These are phyloP conservation scores for Micromussa lordhowensis DNA, from an alignment of 92 coral and sea anemone species.

Conservation along the genomic window DNA sequence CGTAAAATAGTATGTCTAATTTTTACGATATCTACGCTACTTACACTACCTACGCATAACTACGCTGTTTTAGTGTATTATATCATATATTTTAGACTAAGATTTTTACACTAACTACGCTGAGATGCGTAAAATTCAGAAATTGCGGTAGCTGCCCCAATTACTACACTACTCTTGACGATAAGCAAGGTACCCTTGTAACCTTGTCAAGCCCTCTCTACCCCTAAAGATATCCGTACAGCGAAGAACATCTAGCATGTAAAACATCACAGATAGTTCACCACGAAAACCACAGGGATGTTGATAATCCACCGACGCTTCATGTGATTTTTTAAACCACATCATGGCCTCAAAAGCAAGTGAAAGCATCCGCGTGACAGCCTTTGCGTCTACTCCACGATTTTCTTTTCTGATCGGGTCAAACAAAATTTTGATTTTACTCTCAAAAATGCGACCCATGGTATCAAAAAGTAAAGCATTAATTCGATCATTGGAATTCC, in stretches of 20 bases:
- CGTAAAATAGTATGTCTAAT: too few species aligned
- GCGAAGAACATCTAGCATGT: slow-evolving; percentile 49
- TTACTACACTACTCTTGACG: too few species aligned
- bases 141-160: too few species aligned
- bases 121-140: too few species aligned
- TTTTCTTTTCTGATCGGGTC: slow-evolving; percentile 4
- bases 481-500: not conserved
- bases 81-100: too few species aligned
- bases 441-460: slow-evolving; percentile 53
- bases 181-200: slow-evolving; percentile 41
- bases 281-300: slow-evolving; percentile 35
- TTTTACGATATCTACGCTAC: too few species aligned
- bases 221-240: slow-evolving; percentile 39
- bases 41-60: too few species aligned
- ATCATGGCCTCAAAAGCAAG: slow-evolving; percentile 11
- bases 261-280: slow-evolving; percentile 54
- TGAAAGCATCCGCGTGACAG: not conserved
- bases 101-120: too few species aligned
- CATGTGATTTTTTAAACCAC: slow-evolving; percentile 42
- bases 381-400: not conserved
- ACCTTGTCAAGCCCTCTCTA: slow-evolving; percentile 9
- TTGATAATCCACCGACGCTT: slow-evolving; percentile 15
- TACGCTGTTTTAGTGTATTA: too few species aligned
- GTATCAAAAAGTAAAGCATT: slow-evolving; percentile 42
- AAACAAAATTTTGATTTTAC: slow-evolving; percentile 37